Base-by-base conservation (phyloP, 2,113 vertebrate species). In the Polyodon spathula region DNA sequence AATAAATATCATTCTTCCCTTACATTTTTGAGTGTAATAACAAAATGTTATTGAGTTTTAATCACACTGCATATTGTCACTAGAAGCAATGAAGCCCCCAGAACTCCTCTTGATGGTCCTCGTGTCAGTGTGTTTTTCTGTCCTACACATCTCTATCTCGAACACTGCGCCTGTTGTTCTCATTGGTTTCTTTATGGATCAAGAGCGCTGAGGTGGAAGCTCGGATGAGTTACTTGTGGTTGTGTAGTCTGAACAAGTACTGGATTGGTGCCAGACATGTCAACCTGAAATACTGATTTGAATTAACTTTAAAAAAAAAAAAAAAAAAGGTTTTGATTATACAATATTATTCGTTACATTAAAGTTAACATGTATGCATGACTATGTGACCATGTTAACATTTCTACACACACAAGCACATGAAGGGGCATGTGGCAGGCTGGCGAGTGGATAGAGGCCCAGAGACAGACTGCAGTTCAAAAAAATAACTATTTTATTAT, bases 151-250 rank as follows among this genome's bases (percentile, higher is more conserved):
- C 52, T 70, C 56, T 38, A 56, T 53, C 63, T 64, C 52, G 53
- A 38, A 68, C 17, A 72, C 38, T 61, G 27, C 62, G 65, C 38
- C 69, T 71, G 54, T 48, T 73, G 69, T 76, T 74, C 65, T 54
- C 2, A 4, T 14, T 54, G 69, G 43, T 60, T 6, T 67, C 70
- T 77, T 77, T 63, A 68, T 4, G 56, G 67, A 66, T 70, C 62
- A 68, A 61, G 44, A 63, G 65, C 38, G 66, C n/a, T 62, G 37
- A 12, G 57, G 65, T 46, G 51, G 17, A 59, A 46, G 66, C 60
- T 58, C 67, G 65, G 60, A 70, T 58, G 40, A 69, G 41, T 69
- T 56, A 37, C 11, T 52, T 57, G 16, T 15, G 62, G n/a, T 1
- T 8, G 1, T 63, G 38, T 37, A 59, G 54, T 70, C 69, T 50